These are phyloP conservation scores for Sebastes glaucus DNA, from an alignment of 2,797 vertebrate genomes.

Conservation along the genomic window DNA sequence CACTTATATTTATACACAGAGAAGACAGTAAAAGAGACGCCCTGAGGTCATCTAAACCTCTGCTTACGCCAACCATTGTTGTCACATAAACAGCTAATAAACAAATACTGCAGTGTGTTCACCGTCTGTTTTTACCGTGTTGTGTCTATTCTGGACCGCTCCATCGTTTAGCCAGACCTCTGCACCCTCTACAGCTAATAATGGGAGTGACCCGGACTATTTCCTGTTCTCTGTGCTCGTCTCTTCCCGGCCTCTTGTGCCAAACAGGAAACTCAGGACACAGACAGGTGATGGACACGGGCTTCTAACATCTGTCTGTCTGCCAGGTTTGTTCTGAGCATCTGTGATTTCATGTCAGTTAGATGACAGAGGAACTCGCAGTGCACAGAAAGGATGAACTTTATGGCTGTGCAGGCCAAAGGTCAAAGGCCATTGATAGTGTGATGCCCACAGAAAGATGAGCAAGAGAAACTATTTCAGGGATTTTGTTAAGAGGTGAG, in stretches of 20 bases:
- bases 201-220: slow-evolving; percentile 12
- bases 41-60: slow-evolving; percentile 38
- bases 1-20: slow-evolving; percentile 54
- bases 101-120: slow-evolving; percentile 30
- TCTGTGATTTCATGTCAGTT: not conserved
- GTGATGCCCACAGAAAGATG: not conserved
- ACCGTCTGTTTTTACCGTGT: not conserved
- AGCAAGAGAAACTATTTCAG: no score
- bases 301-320: not conserved
- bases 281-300: not conserved
- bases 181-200: slow-evolving; percentile 18
- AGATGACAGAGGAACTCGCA: not conserved
- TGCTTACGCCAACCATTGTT: slow-evolving; percentile 76
- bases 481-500: not conserved
- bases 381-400: not conserved
- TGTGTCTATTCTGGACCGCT: slow-evolving; percentile 28
- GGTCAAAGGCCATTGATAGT: not conserved
- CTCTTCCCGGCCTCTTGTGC: slow-evolving; percentile 21
- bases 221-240: slow-evolving; percentile 40
- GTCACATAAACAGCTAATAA: slow-evolving; percentile 67
- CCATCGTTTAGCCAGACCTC: slow-evolving; percentile 8
- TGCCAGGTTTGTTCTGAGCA: not conserved
- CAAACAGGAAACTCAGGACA: slow-evolving; percentile 30
- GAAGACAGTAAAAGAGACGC: slow-evolving; percentile 12
- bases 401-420: not conserved